Conservation (phyloP, 2,113 vertebrate genomes). For the Butorides virescens region DNA sequence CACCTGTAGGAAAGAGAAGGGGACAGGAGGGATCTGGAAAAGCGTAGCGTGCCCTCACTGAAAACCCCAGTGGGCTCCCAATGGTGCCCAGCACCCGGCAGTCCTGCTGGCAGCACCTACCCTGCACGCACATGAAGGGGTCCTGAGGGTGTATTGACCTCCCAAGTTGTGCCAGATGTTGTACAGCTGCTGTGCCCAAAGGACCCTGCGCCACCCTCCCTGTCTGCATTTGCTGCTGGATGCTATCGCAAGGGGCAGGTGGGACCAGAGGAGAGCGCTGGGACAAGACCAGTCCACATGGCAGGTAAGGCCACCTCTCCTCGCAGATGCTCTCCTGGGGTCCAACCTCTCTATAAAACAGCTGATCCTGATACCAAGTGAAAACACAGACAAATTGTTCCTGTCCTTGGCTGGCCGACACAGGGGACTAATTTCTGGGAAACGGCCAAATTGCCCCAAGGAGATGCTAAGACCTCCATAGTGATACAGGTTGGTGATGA, state of each 20-base stretch:
- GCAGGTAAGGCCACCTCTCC: neutral
- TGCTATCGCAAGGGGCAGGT: neutral
- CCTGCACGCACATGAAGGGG: neutral
- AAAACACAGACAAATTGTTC: neutral
- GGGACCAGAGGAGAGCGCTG: accelerated
- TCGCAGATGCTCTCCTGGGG: neutral
- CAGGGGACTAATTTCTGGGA: neutral
- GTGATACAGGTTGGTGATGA: neutral
- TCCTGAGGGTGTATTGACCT: neutral
- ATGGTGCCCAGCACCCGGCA: neutral
- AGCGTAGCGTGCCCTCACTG: accelerated
- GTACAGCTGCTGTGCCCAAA: accelerated
- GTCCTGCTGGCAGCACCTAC: neutral
- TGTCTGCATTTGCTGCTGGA: neutral
- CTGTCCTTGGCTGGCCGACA: neutral
- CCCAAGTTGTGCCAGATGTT: neutral
- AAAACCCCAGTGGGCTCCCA: neutral
- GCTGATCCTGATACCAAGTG: neutral
- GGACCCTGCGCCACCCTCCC: neutral
- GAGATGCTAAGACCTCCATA: neutral
- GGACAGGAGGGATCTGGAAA: neutral
- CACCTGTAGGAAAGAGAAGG: neutral
- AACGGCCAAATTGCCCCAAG: neutral
- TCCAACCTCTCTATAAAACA: neutral
- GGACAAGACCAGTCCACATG: neutral